phyloP scores from a whole-genome alignment of 2,888 invertebrate species.

The Aleiodes testaceus region DNA sequence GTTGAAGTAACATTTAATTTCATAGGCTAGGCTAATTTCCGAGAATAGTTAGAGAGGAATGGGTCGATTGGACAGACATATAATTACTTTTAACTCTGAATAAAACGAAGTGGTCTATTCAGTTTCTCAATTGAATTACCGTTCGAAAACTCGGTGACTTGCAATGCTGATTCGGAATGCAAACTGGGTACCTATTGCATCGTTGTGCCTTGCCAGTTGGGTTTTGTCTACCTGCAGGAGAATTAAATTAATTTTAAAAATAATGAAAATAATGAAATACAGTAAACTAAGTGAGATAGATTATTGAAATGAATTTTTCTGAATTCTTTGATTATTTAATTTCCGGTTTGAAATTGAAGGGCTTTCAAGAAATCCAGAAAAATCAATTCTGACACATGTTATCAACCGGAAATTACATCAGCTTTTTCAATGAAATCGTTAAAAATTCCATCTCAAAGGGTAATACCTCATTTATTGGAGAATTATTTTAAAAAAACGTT shows the following conservation, averaged over 20 bases:
- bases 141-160: conserved; percentile 23
- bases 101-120: conserved; percentile 43
- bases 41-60: conserved; percentile 24
- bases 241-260: neutral
- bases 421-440: too few species aligned
- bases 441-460: too few species aligned
- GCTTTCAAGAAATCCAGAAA: too few species aligned
- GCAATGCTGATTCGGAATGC: conserved; percentile 40
- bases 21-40: conserved; percentile 13
- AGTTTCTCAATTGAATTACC: conserved; percentile 41
- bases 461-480: too few species aligned
- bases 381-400: too few species aligned
- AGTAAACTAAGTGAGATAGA: too few species aligned
- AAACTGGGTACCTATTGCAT: conserved; percentile 28
- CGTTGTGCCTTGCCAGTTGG: conserved; percentile 16
- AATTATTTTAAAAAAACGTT: too few species aligned
- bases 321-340: too few species aligned
- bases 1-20: conserved; percentile 34
- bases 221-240: conserved; percentile 2
- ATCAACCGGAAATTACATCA: too few species aligned
- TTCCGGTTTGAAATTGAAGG: too few species aligned
- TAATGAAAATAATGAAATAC: too few species aligned
- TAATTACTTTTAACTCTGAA: conserved; percentile 40
- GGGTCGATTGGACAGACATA: conserved; percentile 13
- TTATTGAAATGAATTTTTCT: too few species aligned